Evolutionary conservation across 2,888 invertebrate species (phyloP), one percentile per base, ranked within the genome.

Genomic region (Brenthis ino): DNA sequence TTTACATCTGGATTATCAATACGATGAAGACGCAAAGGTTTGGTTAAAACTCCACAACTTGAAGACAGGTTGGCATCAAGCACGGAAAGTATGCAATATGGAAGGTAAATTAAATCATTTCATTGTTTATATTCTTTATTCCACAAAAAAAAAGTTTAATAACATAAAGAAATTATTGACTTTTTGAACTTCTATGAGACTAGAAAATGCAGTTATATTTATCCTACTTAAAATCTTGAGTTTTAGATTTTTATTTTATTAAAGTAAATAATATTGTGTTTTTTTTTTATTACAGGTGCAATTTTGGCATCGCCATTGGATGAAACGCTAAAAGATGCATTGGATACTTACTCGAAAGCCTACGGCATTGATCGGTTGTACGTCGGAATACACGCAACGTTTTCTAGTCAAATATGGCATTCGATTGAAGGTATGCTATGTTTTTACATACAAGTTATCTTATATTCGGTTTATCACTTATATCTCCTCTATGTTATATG

Each of bases 301-400:
- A 50, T 64, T 3, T 28, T 76, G 20, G 76, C 74, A 13, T 75
- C 76, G 0, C 76, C 77, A 5, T 33, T 66, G 2, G 57, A 68
- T 43, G 12, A 16, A 11, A 8, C 50, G 13, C 58, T 70, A 65
- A 61, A 53, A n/a, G 4, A 12, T 0, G 70, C 70, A 0, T 16
- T 72, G 13, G 55, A 48, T 11, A 11, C 14, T 4, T 57, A 57
- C 54, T 48, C 14, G 24, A 48, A 33, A 43, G 53, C 6, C 14
- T 57, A 13, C 33, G 53, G 13, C 37, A 61, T 20, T 0, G 13
- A 28, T 3, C 55, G 61, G 12, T 51, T 75, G 5, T 75, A 67
- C 56, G 72, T 68, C 1, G 78, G 77, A 8, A 57, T 77, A 14
- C 76, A 74, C 54, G 72, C 75, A 0, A 73, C 71, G 0, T 77